Evolutionary conservation across 2,888 invertebrate species (phyloP), one percentile per base, ranked within the genome.

Genomic region (Caenorhabditis sp.): DNA sequence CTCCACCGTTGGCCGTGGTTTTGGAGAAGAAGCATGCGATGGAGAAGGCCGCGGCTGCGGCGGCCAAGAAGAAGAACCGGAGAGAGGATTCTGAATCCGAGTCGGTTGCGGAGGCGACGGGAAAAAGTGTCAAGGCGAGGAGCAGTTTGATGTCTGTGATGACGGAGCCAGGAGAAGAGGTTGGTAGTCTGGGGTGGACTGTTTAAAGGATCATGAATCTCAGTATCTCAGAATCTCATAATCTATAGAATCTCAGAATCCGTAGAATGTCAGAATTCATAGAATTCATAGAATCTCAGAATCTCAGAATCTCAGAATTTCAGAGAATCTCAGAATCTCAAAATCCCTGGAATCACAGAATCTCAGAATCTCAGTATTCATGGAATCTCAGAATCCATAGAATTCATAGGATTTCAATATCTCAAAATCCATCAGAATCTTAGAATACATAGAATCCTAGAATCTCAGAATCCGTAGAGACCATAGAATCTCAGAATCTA

Each of bases 241-340:
- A 7, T 31, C 7, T n/a, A n/a, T n/a, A n/a, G n/a, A n/a, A n/a
- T n/a, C n/a, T n/a, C n/a, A n/a, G 31, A 31, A 31, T 31, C 31
- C n/a, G n/a, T 31, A 7, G 31, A 31, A 31, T 31, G 5, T 31
- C 49, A 51, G 8, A 5, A 7, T 51, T 19, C 8, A n/a, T n/a
- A n/a, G n/a, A n/a, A n/a, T n/a, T n/a, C n/a, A n/a, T 3, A 51
- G 19, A 54, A n/a, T n/a, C n/a, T n/a, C n/a, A n/a, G n/a, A n/a
- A n/a, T n/a, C n/a, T n/a, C n/a, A n/a, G n/a, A n/a, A n/a, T n/a
- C n/a, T n/a, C n/a, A n/a, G n/a, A n/a, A n/a, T n/a, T n/a, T n/a
- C n/a, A n/a, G n/a, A n/a, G n/a, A n/a, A n/a, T n/a, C n/a, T 28
- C 72, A 72, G 72, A 72, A 59, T 35, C 22, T 19, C 28, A 72